These are phyloP conservation scores for Exephanes ischioxanthus DNA, from an alignment of 2,888 invertebrate species.

Conservation along the genomic window DNA sequence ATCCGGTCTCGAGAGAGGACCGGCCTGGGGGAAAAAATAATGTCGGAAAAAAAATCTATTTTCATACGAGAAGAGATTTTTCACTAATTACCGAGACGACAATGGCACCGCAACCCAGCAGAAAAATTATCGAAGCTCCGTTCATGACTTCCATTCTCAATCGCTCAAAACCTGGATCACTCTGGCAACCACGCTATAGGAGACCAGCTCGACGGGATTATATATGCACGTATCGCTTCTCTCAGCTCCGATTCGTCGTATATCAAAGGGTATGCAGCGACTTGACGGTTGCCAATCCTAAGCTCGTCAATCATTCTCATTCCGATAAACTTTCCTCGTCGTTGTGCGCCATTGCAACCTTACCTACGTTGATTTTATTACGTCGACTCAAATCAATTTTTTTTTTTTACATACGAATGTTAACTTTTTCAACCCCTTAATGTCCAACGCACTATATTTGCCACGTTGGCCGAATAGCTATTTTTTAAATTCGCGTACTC, in stretches of 20 bases:
- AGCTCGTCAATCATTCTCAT: constrained; percentile 57
- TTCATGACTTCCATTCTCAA: constrained; percentile 50
- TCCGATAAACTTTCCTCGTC: constrained; percentile 23
- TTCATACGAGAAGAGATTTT: neutral
- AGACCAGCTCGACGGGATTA: constrained; percentile 43
- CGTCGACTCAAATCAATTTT: neutral
- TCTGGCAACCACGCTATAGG: constrained; percentile 48
- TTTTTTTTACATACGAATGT: neutral
- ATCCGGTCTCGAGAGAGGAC: neutral
- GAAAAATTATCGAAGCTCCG: constrained; percentile 34
- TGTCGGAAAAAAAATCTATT: constrained; percentile 10
- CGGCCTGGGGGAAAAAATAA: neutral
- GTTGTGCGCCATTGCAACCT: neutral
- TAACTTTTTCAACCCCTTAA: neutral
- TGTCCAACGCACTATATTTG: no score
- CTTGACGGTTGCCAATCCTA: constrained; percentile 55
- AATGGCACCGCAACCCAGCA: constrained; percentile 49
- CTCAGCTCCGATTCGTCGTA: constrained; percentile 49
- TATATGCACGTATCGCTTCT: constrained; percentile 27
- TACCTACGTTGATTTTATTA: neutral
- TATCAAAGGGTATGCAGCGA: constrained; percentile 60
- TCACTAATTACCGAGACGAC: constrained; percentile 48
- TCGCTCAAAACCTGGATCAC: constrained; percentile 8
- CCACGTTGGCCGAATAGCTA: no score
- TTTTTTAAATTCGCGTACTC: no score